A percentile compares a stretch with the other conserved stretches of the same genome.
Conservation (phyloP, 2,113 vertebrate genomes). For the Glaucomys volans region DNA sequence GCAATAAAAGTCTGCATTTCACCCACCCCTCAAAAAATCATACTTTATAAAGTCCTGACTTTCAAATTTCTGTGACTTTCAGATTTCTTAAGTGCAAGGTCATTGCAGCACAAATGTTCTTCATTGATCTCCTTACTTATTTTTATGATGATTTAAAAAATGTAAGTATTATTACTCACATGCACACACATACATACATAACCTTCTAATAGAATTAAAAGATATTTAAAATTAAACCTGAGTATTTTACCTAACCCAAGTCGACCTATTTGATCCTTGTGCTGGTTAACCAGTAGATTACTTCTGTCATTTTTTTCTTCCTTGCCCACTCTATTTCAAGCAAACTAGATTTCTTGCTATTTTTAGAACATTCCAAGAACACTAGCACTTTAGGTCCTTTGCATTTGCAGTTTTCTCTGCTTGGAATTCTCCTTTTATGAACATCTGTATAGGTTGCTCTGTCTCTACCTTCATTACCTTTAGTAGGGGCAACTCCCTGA, state of each 20-base stretch:
- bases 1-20: background rate
- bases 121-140: background rate
- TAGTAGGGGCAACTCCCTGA: background rate
- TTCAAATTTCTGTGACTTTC: background rate
- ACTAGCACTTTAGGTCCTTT: background rate
- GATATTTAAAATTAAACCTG: background rate
- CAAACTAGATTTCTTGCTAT: background rate
- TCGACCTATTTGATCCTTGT: background rate
- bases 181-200: background rate
- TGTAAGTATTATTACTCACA: background rate
- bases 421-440: background rate
- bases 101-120: background rate
- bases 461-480: background rate
- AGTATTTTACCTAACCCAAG: background rate
- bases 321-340: background rate
- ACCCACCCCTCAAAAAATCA: background rate
- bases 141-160: background rate
- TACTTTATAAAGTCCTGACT: background rate
- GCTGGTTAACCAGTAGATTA: background rate
- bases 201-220: background rate
- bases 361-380: background rate
- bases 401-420: background rate
- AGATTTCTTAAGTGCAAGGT: background rate
- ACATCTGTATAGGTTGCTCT: background rate
- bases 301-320: background rate